phyloP scores from a whole-genome alignment of 2,113 vertebrate genomes.

The Ahaetulla prasina region DNA sequence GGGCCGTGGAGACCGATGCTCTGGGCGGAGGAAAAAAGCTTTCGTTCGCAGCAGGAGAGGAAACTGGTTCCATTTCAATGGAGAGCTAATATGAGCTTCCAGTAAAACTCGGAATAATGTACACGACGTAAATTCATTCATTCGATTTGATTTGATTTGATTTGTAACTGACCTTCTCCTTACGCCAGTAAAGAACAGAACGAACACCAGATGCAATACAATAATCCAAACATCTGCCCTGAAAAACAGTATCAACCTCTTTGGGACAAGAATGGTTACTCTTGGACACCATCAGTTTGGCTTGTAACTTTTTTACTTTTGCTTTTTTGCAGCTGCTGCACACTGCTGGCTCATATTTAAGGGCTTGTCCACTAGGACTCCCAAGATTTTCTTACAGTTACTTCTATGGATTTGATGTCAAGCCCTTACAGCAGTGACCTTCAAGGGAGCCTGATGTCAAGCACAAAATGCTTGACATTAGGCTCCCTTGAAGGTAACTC shows the following conservation, averaged over 20 bases:
- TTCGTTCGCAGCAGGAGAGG: background rate
- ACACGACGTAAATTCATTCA: background rate
- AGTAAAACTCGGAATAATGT: background rate
- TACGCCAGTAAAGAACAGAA: background rate
- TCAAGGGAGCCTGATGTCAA: background rate
- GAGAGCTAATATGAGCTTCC: background rate
- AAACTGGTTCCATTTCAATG: background rate
- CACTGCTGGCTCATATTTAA: too few relatives aligned
- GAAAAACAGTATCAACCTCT: background rate
- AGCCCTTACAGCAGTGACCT: background rate
- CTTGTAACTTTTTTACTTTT: background rate
- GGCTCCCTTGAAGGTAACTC: background rate
- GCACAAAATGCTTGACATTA: background rate
- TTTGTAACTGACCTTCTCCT: background rate
- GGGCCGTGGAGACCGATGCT: background rate
- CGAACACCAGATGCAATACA: background rate
- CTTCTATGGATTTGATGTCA: too few relatives aligned
- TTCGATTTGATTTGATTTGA: background rate
- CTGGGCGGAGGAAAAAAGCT: background rate
- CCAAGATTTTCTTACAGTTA: too few relatives aligned
- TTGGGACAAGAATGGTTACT: background rate
- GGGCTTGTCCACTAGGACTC: too few relatives aligned
- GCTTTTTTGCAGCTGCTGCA: too few relatives aligned
- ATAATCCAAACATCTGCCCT: background rate
- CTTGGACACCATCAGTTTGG: background rate